phyloP scores from a whole-genome alignment of 2,888 invertebrate species.

The Empis stercorea region DNA sequence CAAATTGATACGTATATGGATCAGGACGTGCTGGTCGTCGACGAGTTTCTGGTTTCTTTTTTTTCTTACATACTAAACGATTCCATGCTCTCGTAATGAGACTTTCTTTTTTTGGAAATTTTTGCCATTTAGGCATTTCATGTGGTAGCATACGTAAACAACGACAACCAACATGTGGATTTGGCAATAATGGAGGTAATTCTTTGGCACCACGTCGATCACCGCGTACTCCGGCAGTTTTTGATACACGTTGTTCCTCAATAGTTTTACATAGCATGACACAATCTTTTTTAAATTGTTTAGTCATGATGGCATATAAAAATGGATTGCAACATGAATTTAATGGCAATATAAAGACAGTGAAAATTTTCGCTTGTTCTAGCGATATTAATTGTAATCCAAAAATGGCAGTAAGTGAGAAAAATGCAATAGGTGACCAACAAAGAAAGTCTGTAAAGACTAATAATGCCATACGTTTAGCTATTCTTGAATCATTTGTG shows the following conservation, averaged over 20 bases:
- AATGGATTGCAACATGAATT: conserved; percentile 98
- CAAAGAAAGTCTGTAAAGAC: conserved; percentile 96
- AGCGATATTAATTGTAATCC: conserved; percentile 81
- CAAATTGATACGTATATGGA: conserved; percentile 62
- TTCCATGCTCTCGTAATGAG: conserved; percentile 35
- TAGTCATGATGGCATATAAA: conserved; percentile 92
- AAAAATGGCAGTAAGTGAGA: conserved; percentile 85
- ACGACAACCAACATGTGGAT: conserved; percentile 36
- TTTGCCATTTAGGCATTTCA: conserved; percentile 32
- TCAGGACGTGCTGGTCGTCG: conserved; percentile 43
- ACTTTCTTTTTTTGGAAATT: conserved; percentile 23
- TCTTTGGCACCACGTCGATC: conserved; percentile 62
- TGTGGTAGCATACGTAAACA: conserved; percentile 38
- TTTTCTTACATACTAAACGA: conserved; percentile 28
- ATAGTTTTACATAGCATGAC: conserved; percentile 91
- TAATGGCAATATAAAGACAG: conserved; percentile 88
- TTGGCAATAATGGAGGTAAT: conserved; percentile 42
- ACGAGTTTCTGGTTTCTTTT: conserved; percentile 24
- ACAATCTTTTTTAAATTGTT: conserved; percentile 96
- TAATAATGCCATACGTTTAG: conserved; percentile 89
- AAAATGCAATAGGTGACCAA: conserved; percentile 97
- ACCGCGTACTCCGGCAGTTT: conserved; percentile 15
- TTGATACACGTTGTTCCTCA: conserved; percentile 72
- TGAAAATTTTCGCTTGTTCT: conserved; percentile 91
- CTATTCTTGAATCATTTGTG: conserved; percentile 90